Evolutionary conservation across 2,113 vertebrate species (phyloP).

Genomic region (Puffinus mauretanicus): DNA sequence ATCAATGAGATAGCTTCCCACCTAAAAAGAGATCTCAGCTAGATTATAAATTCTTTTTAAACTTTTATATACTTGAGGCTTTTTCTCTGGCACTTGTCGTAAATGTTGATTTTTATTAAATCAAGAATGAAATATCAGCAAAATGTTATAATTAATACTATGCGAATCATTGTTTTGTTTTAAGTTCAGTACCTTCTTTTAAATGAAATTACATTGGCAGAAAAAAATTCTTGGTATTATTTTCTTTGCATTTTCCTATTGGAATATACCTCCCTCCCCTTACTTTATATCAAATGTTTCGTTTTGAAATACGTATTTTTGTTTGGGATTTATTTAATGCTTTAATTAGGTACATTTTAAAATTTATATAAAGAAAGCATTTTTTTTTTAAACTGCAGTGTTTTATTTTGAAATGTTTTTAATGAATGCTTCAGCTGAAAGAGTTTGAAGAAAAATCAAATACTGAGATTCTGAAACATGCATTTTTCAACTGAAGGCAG

Average conservation of each 20-base stretch:
- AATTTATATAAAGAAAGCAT: neutral
- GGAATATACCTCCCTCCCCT: neutral
- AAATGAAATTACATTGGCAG: neutral
- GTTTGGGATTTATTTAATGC: neutral
- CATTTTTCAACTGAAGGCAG: neutral
- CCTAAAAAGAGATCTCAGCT: neutral
- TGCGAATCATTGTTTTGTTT: neutral
- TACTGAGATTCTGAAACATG: neutral
- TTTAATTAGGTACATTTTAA: neutral
- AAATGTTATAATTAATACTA: neutral
- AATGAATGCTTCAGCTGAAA: neutral
- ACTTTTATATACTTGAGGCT: neutral
- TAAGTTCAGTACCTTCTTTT: neutral
- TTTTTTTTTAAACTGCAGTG: neutral
- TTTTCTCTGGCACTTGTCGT: neutral
- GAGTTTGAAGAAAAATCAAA: neutral
- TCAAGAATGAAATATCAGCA: neutral
- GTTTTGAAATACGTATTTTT: neutral
- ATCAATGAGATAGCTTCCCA: neutral
- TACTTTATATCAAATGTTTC: neutral
- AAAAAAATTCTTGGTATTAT: neutral
- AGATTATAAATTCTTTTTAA: neutral
- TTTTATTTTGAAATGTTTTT: neutral
- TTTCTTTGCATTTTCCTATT: neutral
- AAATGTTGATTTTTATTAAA: neutral